Base-by-base conservation (phyloP, 2,113 vertebrate genomes). In the Nothoprocta pentlandii region DNA sequence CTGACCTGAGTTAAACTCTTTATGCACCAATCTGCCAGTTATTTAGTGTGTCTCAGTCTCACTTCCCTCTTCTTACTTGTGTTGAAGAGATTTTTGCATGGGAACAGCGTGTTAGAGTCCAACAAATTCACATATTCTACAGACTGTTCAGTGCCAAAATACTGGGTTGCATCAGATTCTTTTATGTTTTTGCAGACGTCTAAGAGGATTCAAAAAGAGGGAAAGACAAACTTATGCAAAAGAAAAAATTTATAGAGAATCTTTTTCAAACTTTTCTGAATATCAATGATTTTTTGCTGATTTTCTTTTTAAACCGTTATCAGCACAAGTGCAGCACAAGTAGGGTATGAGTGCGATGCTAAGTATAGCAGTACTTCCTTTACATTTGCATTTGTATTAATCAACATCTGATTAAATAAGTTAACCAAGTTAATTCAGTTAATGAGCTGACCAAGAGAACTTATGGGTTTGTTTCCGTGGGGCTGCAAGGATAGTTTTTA, bases 391-490 rank as follows among this genome's bases (percentile, higher is more conserved):
- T n/a, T 4, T 0, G 4, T 75, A 90, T 93, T 64, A 80, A 79
- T 93, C 76, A 75, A 93, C 88, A 25, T 62, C 76, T 78, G 66
- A 77, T 90, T 95, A 92, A 92, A 91, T 88, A 92, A 79, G 77
- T 71, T 84, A n/a, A 44, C 22, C 58, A 73, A 86, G 80, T 94
- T 95, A 94, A 94, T 93, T 94, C 89, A 90, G 62, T 39, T 86
- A 93, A 92, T 89, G 64, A 86, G 89, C 91, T 75, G 86, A 82
- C 20, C 2, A 76, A 80, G 76, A 76, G 46, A 90, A 63, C 23
- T 80, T 94, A 77, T 81, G 68, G 32, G 22, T 95, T 75, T 81
- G 32, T 95, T 86, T 92, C 85, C 80, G 88, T 92, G 86, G 85
- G 22, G 89, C 83, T 95, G 93, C 62, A 77, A 90, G 95, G 25